Percentiles rank a stretch among this genome's conserved stretches.
phyloP scores from a whole-genome alignment of 2,797 vertebrate species.

The Cuculus canorus region DNA sequence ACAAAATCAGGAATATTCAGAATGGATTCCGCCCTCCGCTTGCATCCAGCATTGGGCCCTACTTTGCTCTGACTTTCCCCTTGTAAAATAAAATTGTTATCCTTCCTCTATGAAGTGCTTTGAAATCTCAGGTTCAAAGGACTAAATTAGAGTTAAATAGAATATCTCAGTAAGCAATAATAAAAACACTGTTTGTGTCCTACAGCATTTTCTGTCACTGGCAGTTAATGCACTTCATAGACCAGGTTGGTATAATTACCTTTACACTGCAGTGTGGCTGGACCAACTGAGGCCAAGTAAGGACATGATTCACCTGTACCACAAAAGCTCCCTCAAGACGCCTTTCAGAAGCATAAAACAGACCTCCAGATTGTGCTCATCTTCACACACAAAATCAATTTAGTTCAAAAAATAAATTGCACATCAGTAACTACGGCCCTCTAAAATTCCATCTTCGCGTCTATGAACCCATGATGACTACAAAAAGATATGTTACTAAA shows the following conservation, averaged over 20 bases:
- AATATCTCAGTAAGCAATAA: background rate
- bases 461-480: slow-evolving; percentile 44
- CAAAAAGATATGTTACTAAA: slow-evolving; percentile 5
- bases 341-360: background rate
- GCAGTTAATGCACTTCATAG: background rate
- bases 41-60: background rate
- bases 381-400: background rate
- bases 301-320: background rate
- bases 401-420: slow-evolving; percentile 32
- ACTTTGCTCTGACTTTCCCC: background rate
- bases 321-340: background rate
- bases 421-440: slow-evolving; percentile 27
- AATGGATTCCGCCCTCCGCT: background rate
- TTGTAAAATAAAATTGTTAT: background rate
- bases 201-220: background rate
- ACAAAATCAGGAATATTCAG: slow-evolving; percentile 1
- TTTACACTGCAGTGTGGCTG: background rate
- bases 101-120: background rate
- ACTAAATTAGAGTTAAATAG: background rate
- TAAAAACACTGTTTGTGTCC: background rate
- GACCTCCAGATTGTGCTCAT: background rate
- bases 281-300: background rate
- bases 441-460: slow-evolving; percentile 42
- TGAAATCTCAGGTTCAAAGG: background rate
- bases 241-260: background rate